Conservation (phyloP, 2,888 invertebrate genomes). For the Apodemia hepburni region DNA sequence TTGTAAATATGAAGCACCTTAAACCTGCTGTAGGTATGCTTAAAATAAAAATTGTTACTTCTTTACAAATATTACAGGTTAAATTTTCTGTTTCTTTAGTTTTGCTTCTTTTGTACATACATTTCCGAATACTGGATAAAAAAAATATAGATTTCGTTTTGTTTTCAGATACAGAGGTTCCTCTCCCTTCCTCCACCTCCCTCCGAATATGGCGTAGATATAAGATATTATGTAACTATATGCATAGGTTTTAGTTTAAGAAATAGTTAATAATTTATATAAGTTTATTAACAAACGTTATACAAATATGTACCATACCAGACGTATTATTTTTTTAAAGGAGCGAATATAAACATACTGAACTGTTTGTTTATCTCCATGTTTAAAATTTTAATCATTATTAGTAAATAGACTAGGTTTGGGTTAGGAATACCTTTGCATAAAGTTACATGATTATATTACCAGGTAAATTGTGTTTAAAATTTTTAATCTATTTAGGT, state of each 20-base stretch:
- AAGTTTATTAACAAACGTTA: background rate
- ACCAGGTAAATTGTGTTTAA: constrained; percentile 10
- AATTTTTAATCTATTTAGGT: constrained; percentile 15
- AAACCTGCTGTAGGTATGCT: too few species aligned
- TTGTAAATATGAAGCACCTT: too few species aligned
- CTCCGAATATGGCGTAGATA: constrained; percentile 8
- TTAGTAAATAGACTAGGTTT: too few species aligned
- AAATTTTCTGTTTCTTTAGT: background rate
- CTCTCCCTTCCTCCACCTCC: background rate
- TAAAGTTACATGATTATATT: background rate
- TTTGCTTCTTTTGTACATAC: constrained; percentile 7
- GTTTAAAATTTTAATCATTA: too few species aligned
- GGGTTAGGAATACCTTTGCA: background rate
- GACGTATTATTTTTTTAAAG: too few species aligned
- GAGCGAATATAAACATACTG: too few species aligned
- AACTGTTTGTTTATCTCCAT: too few species aligned
- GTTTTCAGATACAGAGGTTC: constrained; percentile 10
- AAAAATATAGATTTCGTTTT: background rate
- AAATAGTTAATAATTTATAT: background rate
- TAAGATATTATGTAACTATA: constrained; percentile 4
- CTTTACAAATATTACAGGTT: too few species aligned
- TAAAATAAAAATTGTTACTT: too few species aligned
- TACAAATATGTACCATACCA: too few species aligned
- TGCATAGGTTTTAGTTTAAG: background rate
- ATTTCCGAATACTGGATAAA: background rate